Base-by-base conservation (phyloP, 2,888 invertebrate species). In the Mactromeris polynyma region DNA sequence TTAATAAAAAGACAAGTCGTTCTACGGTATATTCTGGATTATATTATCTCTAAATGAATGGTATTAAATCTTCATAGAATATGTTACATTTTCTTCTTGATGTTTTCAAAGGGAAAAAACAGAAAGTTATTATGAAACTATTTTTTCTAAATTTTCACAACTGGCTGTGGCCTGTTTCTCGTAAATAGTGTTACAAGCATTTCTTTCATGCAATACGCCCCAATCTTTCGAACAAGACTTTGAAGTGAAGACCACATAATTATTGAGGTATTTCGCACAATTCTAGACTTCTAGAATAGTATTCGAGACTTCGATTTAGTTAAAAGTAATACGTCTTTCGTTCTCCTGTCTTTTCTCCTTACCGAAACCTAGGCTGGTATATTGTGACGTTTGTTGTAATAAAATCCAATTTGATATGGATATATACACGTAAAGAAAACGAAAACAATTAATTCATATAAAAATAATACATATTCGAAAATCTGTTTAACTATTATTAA, bases 1-100 rank as follows among this genome's bases (percentile, higher is more conserved):
- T 86, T 86, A 82, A 73, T 73, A 73, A 36, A 73, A 73, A 31
- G 58, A 58, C n/a, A 64, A 64, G 26, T 64, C 58, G 58, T 64
- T 26, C 26, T 9, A 64, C 26, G 26, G n/a, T 26, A 0, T 26
- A 26, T 26, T 26, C 58, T 64, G 58, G 58, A n/a, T 64, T 26
- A n/a, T 26, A 64, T 64, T 64, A 64, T 64, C 58, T 6, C 26
- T n/a, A 64, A 64, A 64, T 64, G 58, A n/a, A 64, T 26, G 26
- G 58, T 26, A n/a, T 64, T 26, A 64, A 64, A 9, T 26, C 26
- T n/a, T 7, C 9, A 26, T 7, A 26, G 26, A 26, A 64, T 64
- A 26, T 26, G 58, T 64, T 64, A 64, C 58, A 64, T 64, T 64
- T 26, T 64, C 26, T 2, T 19, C 58, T 58, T 2, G 58, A 58